Evolutionary conservation across 2,113 vertebrate species (phyloP).

Genomic region (Lathamus discolor): DNA sequence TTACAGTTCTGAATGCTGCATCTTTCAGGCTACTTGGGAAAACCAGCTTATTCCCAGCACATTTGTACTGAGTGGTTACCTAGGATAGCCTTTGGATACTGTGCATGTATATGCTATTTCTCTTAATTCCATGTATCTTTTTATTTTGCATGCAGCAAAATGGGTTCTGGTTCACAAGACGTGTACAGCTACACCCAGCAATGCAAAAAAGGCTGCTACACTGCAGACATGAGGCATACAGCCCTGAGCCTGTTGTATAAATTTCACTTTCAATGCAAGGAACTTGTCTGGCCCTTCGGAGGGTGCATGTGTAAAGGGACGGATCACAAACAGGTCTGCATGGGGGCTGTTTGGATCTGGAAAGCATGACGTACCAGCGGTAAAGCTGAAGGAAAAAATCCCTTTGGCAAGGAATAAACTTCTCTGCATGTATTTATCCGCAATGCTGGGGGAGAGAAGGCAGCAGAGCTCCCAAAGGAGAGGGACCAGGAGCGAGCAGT

Average conservation of each 20-base stretch:
- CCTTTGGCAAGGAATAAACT: not conserved
- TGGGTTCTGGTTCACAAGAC: not conserved
- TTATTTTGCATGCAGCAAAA: not conserved
- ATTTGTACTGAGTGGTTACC: not conserved
- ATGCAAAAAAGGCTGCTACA: not conserved
- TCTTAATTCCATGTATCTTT: not conserved
- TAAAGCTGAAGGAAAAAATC: not conserved
- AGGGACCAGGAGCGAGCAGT: not conserved
- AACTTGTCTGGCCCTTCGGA: not conserved
- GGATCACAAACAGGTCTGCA: not conserved
- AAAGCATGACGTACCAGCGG: accelerated
- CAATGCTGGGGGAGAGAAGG: not conserved
- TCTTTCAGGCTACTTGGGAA: not conserved
- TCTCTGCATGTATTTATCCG: not conserved
- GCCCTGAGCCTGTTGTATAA: not conserved
- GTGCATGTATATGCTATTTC: not conserved
- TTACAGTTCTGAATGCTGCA: not conserved
- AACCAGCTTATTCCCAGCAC: not conserved
- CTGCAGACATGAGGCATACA: not conserved
- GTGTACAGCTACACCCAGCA: not conserved
- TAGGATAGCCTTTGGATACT: not conserved
- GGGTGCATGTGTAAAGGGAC: not conserved
- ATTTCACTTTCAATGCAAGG: not conserved
- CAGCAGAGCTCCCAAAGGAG: not conserved
- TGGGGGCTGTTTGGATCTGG: not conserved